Conservation (phyloP, 1,140 invertebrate species). For the Dendrolimus kikuchii region DNA sequence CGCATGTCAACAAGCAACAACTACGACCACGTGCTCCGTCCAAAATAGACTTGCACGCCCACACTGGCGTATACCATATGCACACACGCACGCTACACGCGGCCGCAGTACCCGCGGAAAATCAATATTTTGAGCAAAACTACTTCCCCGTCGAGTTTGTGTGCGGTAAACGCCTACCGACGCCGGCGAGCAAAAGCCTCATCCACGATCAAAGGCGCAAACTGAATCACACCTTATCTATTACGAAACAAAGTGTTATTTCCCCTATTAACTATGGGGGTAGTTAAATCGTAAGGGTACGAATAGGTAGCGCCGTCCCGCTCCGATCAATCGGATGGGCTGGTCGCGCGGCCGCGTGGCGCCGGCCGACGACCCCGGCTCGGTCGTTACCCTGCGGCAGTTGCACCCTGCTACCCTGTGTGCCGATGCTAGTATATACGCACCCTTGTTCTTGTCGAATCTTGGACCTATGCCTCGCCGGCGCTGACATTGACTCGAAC, state of each 20-base stretch:
- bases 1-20: slow-evolving; percentile 64
- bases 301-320: slow-evolving; percentile 43
- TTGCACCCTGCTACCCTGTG: slow-evolving; percentile 63
- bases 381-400: slow-evolving; percentile 61
- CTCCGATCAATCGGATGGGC: slow-evolving; percentile 64
- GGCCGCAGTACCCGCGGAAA: slow-evolving; percentile 58
- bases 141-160: slow-evolving; percentile 60
- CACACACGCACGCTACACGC: slow-evolving; percentile 41
- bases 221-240: slow-evolving; percentile 47
- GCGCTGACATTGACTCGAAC: slow-evolving; percentile 64
- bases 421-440: slow-evolving; percentile 22
- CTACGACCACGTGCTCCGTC: slow-evolving; percentile 64
- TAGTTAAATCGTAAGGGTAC: slow-evolving; percentile 56
- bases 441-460: slow-evolving; percentile 64
- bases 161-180: slow-evolving; percentile 34
- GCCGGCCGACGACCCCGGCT: slow-evolving; percentile 57
- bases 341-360: slow-evolving; percentile 57
- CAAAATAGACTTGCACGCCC: slow-evolving; percentile 61
- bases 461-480: slow-evolving; percentile 44
- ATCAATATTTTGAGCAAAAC: slow-evolving; percentile 72
- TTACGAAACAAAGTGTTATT: slow-evolving; percentile 46
- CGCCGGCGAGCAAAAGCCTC: slow-evolving; percentile 25
- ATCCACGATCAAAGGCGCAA: slow-evolving; percentile 17
- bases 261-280: slow-evolving; percentile 37
- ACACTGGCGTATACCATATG: slow-evolving; percentile 19